Base-by-base conservation (phyloP, 2,888 invertebrate species). In the Pteria penguin region DNA sequence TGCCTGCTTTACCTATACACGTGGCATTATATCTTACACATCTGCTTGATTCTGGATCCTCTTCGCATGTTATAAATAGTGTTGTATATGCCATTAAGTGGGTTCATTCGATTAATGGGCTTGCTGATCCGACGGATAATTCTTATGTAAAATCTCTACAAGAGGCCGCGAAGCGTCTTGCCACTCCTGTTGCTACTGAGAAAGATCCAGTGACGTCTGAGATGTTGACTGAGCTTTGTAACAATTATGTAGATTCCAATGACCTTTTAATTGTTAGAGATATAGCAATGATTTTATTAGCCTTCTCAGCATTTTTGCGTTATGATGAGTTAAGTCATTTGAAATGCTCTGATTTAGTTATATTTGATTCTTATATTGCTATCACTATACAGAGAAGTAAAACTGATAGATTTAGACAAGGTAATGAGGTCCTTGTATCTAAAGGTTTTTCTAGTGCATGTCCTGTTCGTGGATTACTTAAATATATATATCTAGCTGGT, bases 61-160 rank as follows among this genome's bases (percentile, higher is more conserved):
- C 75, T 1, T 57, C 29, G 8, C n/a, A 52, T 32, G 76, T 79
- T 1, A 24, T 73, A 1, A 32, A 58, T 14, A 11, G 69, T 2
- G 72, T 63, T 1, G 36, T 77, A 11, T 79, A 74, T 60, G 57
- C 32, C 24, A 74, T 79, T 5, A 76, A 79, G 58, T 79, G 79
- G 70, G 45, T 60, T 5, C 76, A 68, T 33, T 22, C 22, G 18
- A 32, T 71, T 8, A 66, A 58, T 26, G 52, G 33, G 27, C 31
- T 58, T 2, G 11, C 14, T 2, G 77, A 77, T 62, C 72, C 72
- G 2, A 78, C 72, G 0, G 57, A 55, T 24, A 75, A 72, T 63
- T 18, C 22, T 2, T 54, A 45, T n/a, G 62, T 69, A 0, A 75
- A 75, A 65, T 29, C 27, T 14, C 22, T 78, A 22, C 32, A 63